Conservation (phyloP, 1,140 invertebrate genomes). For the Teleopsis dalmanni region DNA sequence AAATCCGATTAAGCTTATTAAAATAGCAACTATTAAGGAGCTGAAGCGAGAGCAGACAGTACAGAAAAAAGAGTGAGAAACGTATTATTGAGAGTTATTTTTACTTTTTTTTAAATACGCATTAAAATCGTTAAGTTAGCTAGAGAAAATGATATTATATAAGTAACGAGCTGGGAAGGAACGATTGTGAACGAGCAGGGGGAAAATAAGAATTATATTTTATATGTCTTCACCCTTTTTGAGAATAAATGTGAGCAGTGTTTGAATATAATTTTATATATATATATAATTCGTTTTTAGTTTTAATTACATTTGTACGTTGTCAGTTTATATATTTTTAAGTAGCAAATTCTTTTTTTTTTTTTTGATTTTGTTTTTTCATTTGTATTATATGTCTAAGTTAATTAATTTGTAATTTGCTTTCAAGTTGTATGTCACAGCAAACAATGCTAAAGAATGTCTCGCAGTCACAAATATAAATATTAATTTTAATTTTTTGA, state of each 20-base stretch:
- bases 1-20: conserved; percentile 36
- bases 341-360: too few relatives aligned
- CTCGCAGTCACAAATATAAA: too few relatives aligned
- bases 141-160: background rate
- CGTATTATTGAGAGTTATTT: background rate
- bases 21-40: conserved; percentile 22
- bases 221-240: too few relatives aligned
- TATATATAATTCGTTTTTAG: background rate
- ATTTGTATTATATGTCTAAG: too few relatives aligned
- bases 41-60: conserved; percentile 7
- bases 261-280: background rate
- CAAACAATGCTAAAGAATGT: too few relatives aligned
- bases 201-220: too few relatives aligned
- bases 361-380: too few relatives aligned
- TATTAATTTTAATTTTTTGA: too few relatives aligned
- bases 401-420: too few relatives aligned
- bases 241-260: too few relatives aligned
- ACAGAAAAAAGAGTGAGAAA: background rate
- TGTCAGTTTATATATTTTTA: too few relatives aligned
- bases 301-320: background rate
- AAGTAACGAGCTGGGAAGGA: background rate
- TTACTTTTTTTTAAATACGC: background rate
- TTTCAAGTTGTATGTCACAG: too few relatives aligned
- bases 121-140: background rate
- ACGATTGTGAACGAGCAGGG: background rate